Evolutionary conservation across 2,797 vertebrate species (phyloP), one percentile per base, ranked within the genome.

Genomic region (Phataginus tetradactyla): DNA sequence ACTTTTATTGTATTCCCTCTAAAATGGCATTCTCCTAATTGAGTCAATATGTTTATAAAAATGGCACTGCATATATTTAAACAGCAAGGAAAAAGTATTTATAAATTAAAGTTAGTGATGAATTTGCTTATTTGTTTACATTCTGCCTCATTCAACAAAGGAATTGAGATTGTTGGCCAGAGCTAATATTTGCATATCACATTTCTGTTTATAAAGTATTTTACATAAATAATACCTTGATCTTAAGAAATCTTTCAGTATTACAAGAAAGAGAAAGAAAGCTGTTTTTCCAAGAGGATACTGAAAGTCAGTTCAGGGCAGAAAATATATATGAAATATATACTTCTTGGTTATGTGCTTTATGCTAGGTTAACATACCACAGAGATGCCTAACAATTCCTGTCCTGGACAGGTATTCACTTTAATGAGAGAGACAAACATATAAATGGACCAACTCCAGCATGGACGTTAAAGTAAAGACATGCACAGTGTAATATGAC

Each of bases 241-340:
- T 12, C 37, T 18, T 69, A 3, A 74, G 39, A 93, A 93, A 86
- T 84, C 29, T 72, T 88, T 42, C 29, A 51, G 34, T 51, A 4
- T 74, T 78, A 78, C 39, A 79, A 80, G 12, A 79, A 85, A 84
- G 32, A 37, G 37, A 81, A 96, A 66, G n/a, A 64, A 81, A 78
- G 64, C 1, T 51, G 55, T 66, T 93, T 86, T 90, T 37, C 32
- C 5, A 83, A 64, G 8, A 66, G 4, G 4, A 79, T 71, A 29
- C 3, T 49, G 20, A 84, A 91, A 51, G n/a, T 81, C 12, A 79
- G 15, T 68, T 88, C 25, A 53, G 7, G 15, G 5, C 25, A 25
- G 11, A 84, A 79, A 86, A 86, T 79, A n/a, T 39, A 3, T 32
- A 69, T 83, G 17, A 3, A n/a, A 86, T 55, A 5, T 45, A 53